These are phyloP conservation scores for Drosophila serrata DNA, from an alignment of 1,140 invertebrate genomes.

Conservation along the genomic window DNA sequence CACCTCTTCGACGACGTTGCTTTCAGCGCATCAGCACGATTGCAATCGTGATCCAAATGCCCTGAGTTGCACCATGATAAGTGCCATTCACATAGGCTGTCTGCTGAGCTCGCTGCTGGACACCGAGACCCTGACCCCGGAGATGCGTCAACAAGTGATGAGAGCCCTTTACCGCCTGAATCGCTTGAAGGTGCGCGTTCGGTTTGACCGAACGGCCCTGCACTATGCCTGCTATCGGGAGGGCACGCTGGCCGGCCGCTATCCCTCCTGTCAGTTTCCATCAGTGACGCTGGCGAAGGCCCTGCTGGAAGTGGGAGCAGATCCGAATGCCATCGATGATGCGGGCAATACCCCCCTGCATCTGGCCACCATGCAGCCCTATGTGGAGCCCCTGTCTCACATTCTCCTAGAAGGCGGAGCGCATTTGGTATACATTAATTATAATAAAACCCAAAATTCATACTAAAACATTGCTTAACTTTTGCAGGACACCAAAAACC, in stretches of 20 bases:
- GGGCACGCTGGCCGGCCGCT: conserved; percentile 87
- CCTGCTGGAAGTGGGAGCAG: conserved; percentile 93
- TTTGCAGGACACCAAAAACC: conserved; percentile 91
- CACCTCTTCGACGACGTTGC: conserved; percentile 57
- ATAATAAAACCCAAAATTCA: background rate
- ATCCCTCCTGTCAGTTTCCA: conserved; percentile 92
- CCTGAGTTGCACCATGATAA: conserved; percentile 93
- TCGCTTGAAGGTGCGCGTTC: conserved; percentile 89
- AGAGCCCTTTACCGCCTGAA: conserved; percentile 91
- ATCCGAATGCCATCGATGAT: conserved; percentile 91
- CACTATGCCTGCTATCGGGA: conserved; percentile 92
- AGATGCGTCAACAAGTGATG: conserved; percentile 87
- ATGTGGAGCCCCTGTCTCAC: conserved; percentile 89
- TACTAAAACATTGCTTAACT: background rate
- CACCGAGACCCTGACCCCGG: conserved; percentile 86
- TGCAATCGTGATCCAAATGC: conserved; percentile 90
- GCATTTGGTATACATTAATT: conserved; percentile 87
- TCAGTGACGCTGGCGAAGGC: conserved; percentile 90
- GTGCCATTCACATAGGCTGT: conserved; percentile 93
- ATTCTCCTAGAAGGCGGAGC: conserved; percentile 92
- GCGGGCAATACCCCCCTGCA: conserved; percentile 89
- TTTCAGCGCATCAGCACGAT: conserved; percentile 85
- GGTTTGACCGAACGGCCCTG: conserved; percentile 91
- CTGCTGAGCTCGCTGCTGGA: conserved; percentile 89
- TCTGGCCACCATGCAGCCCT: conserved; percentile 86